Percentiles rank a stretch among this genome's conserved stretches.
Evolutionary conservation across 1,140 invertebrate genomes (phyloP).

Genomic region (Trinorchestia longiramus): DNA sequence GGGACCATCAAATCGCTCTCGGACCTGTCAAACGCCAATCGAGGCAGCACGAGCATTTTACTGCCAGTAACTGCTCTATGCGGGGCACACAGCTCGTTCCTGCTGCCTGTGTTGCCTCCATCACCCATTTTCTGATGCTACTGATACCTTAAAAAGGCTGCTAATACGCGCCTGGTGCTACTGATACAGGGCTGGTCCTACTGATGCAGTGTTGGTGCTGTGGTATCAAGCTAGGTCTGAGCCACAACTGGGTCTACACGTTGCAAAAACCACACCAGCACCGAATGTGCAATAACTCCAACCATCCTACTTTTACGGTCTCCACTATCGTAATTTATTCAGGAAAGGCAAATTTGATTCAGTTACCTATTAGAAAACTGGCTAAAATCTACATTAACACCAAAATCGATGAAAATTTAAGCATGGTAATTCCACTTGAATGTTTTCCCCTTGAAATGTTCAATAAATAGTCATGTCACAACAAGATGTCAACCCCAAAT

Average conservation of each 20-base stretch:
- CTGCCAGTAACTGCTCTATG: constrained; percentile 41
- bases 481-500: background rate
- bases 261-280: background rate
- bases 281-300: too few relatives aligned
- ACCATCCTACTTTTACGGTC: too few relatives aligned
- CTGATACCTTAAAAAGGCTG: background rate
- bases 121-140: background rate
- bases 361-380: background rate
- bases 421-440: background rate
- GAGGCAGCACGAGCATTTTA: constrained; percentile 44
- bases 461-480: background rate
- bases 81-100: constrained; percentile 25
- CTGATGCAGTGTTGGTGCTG: background rate
- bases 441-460: too few relatives aligned
- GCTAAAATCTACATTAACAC: too few relatives aligned
- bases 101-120: background rate
- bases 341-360: background rate
- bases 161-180: background rate
- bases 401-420: background rate
- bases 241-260: background rate
- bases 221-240: background rate
- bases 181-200: background rate
- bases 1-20: constrained; percentile 44
- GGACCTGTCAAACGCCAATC: constrained; percentile 44
- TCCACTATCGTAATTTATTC: too few relatives aligned